phyloP scores from a whole-genome alignment of 2,113 vertebrate genomes.

The Oryctolagus cuniculus region DNA sequence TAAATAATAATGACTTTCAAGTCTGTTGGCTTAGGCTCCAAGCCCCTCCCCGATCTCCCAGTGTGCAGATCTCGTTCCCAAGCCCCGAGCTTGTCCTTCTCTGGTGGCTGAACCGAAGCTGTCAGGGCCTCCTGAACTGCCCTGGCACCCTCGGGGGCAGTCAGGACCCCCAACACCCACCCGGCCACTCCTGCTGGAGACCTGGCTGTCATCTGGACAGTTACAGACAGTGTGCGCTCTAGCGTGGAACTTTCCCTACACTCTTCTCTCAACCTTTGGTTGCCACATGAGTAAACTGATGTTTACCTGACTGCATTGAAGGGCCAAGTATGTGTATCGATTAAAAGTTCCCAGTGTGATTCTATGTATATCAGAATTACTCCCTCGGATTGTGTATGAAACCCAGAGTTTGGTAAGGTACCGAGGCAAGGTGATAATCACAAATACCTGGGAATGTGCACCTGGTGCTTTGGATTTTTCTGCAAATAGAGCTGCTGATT shows the following conservation, averaged over 20 bases:
- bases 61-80: background rate
- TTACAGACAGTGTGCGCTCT: background rate
- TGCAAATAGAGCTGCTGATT: background rate
- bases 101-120: background rate
- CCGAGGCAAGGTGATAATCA: background rate
- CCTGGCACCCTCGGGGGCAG: background rate
- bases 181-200: background rate
- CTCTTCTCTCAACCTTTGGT: background rate
- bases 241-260: too few species aligned
- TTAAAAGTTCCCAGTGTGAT: background rate
- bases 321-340: background rate
- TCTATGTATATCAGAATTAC: background rate
- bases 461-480: background rate
- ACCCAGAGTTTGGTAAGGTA: background rate
- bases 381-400: constrained; percentile 4
- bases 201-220: background rate
- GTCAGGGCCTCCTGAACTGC: background rate
- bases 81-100: background rate
- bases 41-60: background rate
- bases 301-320: background rate
- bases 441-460: background rate
- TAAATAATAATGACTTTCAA: background rate
- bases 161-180: background rate
- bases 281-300: constrained; percentile 8
- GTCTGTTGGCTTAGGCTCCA: background rate